A percentile compares a stretch with the other conserved stretches of the same genome.
Conservation (phyloP, 1,140 invertebrate genomes). For the Heliconius hermathena region DNA sequence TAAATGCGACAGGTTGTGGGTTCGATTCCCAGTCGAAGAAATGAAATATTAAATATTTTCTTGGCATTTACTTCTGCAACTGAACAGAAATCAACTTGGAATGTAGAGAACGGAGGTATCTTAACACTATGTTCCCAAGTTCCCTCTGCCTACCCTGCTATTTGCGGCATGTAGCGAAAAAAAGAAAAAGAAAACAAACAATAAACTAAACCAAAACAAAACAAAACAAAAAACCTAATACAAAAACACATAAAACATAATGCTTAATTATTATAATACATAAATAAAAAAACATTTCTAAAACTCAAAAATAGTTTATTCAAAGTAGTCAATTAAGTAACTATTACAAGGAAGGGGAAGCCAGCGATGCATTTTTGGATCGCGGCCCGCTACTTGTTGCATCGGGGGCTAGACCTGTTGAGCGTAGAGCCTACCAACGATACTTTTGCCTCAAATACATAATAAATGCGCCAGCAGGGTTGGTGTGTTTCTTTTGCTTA, state of each 20-base stretch:
- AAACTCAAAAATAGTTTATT: conserved; percentile 35
- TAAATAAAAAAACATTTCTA: background rate
- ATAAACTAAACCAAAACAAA: background rate
- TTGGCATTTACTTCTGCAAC: no score
- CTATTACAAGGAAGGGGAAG: conserved; percentile 45
- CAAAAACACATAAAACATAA: background rate
- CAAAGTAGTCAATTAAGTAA: conserved; percentile 49
- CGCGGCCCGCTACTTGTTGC: conserved; percentile 77
- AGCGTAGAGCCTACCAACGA: conserved; percentile 59
- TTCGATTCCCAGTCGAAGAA: no score
- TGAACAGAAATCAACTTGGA: no score
- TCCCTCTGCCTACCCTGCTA: no score
- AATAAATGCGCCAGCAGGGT: conserved; percentile 63
- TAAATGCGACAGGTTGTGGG: no score
- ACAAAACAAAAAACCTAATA: background rate
- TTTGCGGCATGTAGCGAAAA: no score
- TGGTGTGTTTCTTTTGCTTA: background rate
- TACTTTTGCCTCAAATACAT: conserved; percentile 77
- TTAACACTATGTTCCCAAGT: no score
- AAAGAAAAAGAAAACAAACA: background rate
- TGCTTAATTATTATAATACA: background rate
- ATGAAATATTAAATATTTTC: no score
- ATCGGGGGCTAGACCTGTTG: conserved; percentile 67
- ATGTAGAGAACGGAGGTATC: no score
- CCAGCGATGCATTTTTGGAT: conserved; percentile 77